Percentiles rank a stretch among this genome's conserved stretches.
Evolutionary conservation across 2,797 vertebrate genomes (phyloP).

Genomic region (Danio kyathit): DNA sequence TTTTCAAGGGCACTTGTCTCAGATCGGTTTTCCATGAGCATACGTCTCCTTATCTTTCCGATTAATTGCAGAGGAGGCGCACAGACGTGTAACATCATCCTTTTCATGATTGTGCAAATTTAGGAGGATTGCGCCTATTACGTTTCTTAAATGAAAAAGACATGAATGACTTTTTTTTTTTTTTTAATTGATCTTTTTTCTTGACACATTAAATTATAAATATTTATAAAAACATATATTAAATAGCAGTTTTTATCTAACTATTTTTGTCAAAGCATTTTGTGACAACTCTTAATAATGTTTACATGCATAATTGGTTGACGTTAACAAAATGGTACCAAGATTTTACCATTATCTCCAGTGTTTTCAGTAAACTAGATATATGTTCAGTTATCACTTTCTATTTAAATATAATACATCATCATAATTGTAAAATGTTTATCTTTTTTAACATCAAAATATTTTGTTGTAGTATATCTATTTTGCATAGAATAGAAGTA

Average conservation of each 20-base stretch:
- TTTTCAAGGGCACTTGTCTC: slow-evolving; percentile 58
- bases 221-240: neutral
- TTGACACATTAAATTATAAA: neutral
- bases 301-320: neutral
- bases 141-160: slow-evolving; percentile 15
- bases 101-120: slow-evolving; percentile 24
- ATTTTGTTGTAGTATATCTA: no score
- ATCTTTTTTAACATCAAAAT: no score
- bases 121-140: neutral
- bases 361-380: no score
- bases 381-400: no score
- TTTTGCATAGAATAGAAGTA: no score
- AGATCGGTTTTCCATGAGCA: slow-evolving; percentile 59
- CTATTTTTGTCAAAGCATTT: no score
- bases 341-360: neutral
- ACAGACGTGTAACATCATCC: slow-evolving; percentile 40
- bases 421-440: no score
- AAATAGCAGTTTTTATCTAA: neutral
- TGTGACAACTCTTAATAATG: neutral
- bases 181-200: neutral
- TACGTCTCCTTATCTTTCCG: slow-evolving; percentile 57
- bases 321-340: neutral
- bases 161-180: neutral
- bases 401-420: no score
- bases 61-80: slow-evolving; percentile 52